Conservation (phyloP, 2,797 vertebrate species). For the Bovichtus variegatus region DNA sequence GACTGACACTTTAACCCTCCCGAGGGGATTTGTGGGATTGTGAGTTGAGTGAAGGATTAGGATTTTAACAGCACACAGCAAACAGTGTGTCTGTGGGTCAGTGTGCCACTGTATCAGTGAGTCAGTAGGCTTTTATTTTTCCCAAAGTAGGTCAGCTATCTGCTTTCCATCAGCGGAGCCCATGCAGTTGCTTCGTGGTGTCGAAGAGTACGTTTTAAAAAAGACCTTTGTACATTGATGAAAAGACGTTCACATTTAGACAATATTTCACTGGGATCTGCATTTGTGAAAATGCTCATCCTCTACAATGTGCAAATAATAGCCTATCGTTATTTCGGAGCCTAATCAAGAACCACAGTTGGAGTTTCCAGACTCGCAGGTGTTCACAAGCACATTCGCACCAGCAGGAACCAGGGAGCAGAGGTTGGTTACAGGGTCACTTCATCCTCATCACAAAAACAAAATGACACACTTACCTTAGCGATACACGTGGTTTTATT, state of each 20-base stretch:
- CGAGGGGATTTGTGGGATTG: constrained; percentile 83
- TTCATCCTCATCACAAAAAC: not conserved
- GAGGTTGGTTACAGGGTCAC: not conserved
- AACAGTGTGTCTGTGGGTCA: constrained; percentile 86
- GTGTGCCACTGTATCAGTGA: constrained; percentile 92
- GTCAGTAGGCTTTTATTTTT: constrained; percentile 85
- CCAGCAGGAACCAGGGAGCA: not conserved
- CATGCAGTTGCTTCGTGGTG: constrained; percentile 54
- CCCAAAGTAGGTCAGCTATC: constrained; percentile 66
- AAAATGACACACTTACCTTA: not conserved
- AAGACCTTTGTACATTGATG: too few relatives aligned
- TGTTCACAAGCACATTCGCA: not conserved
- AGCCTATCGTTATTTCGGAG: too few relatives aligned
- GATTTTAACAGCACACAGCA: constrained; percentile 75
- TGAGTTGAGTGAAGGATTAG: constrained; percentile 85
- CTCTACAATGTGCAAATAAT: too few relatives aligned
- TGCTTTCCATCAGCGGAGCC: constrained; percentile 67
- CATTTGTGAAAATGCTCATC: too few relatives aligned
- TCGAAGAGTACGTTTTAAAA: not conserved
- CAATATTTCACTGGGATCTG: too few relatives aligned
- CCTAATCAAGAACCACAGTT: too few relatives aligned
- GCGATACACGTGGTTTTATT: not conserved
- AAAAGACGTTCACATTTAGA: too few relatives aligned
- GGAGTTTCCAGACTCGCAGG: too few relatives aligned
- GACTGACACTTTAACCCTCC: constrained; percentile 62